A percentile compares a stretch with the other conserved stretches of the same genome.
Conservation (phyloP, 2,113 vertebrate species). For the Micronycteris hirsuta region DNA sequence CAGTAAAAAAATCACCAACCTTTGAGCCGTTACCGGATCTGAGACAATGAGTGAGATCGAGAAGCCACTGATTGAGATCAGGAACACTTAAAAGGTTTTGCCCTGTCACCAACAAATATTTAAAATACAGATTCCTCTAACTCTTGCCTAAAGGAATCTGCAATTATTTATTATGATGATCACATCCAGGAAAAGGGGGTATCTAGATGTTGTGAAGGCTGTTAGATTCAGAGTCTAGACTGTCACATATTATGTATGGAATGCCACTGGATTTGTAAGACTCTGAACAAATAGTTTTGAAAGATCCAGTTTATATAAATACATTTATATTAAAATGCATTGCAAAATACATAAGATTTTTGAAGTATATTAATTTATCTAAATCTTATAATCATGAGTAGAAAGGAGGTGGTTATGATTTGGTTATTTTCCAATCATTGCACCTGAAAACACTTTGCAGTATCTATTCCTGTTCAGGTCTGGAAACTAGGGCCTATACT, state of each 20-base stretch:
- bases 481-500: background rate
- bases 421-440: background rate
- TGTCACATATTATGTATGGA: background rate
- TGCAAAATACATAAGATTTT: background rate
- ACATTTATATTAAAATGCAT: background rate
- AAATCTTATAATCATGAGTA: background rate
- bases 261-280: background rate
- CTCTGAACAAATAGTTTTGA: background rate
- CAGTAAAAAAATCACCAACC: background rate
- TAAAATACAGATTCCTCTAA: background rate
- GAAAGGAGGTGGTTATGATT: background rate
- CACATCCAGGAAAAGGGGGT: rapidly evolving
- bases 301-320: background rate
- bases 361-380: background rate
- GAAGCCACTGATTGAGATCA: background rate
- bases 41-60: background rate
- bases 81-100: background rate
- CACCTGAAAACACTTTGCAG: background rate
- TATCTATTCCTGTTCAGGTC: background rate
- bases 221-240: background rate
- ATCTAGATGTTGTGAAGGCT: background rate
- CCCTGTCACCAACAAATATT: background rate
- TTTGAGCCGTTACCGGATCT: background rate
- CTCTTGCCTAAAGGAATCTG: background rate
- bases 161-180: background rate